Conservation (phyloP, 2,113 vertebrate genomes). For the Vireo altiloquus region DNA sequence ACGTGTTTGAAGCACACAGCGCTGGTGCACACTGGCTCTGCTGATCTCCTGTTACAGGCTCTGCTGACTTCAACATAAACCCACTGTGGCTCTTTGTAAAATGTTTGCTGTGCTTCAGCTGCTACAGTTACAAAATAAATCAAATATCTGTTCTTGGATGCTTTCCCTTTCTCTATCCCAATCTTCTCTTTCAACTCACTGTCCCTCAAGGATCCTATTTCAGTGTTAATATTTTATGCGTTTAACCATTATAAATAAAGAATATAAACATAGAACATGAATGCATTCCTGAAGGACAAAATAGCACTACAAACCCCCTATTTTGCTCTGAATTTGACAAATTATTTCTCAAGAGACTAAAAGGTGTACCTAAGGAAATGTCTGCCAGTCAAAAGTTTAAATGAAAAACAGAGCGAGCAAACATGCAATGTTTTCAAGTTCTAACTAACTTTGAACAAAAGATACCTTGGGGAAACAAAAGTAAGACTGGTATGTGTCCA, state of each 20-base stretch:
- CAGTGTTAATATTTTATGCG: slow-evolving; percentile 22
- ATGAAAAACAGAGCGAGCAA: slow-evolving; percentile 35
- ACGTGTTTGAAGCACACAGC: background rate
- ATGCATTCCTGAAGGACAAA: slow-evolving; percentile 26
- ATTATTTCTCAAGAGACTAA: slow-evolving; percentile 17
- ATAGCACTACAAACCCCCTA: background rate
- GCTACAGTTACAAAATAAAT: background rate
- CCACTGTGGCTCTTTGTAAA: background rate
- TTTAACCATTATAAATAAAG: slow-evolving; percentile 28
- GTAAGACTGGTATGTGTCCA: background rate
- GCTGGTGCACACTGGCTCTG: background rate
- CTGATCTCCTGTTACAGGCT: background rate
- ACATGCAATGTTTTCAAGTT: background rate
- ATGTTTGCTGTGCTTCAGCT: slow-evolving; percentile 10
- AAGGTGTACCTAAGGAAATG: slow-evolving; percentile 9
- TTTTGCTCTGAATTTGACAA: slow-evolving; percentile 13
- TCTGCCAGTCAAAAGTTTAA: background rate
- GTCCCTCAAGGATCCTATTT: slow-evolving; percentile 30
- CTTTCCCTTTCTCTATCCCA: background rate
- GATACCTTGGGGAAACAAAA: background rate
- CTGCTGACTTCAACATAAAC: background rate
- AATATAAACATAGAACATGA: slow-evolving; percentile 9
- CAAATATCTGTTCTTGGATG: background rate
- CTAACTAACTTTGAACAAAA: background rate
- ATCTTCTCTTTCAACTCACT: background rate